Evolutionary conservation across 2,888 invertebrate species (phyloP).

Genomic region (Dryobota labecula): DNA sequence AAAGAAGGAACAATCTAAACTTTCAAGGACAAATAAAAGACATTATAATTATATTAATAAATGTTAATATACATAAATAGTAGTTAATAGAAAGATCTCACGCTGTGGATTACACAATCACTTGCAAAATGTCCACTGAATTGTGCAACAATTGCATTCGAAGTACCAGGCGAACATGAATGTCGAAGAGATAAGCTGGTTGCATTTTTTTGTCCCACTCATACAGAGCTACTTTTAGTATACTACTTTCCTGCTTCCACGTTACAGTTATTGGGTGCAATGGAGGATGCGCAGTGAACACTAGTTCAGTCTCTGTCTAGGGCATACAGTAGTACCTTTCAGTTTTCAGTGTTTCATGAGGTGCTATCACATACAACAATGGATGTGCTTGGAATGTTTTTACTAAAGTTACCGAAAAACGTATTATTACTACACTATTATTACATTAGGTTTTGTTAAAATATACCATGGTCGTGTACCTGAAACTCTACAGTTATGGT

Average conservation of each 20-base stretch:
- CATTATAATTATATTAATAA: background rate
- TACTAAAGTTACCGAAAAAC: background rate
- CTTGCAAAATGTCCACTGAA: conserved; percentile 18
- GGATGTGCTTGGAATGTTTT: conserved; percentile 10
- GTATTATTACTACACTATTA: no score
- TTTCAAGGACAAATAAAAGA: background rate
- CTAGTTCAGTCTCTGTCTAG: conserved; percentile 45
- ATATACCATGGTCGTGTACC: background rate
- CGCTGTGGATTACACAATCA: no score
- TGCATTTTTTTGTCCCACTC: conserved; percentile 46
- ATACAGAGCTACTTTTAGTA: background rate
- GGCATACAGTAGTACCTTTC: conserved; percentile 9
- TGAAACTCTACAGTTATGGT: background rate
- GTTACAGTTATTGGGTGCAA: conserved; percentile 33
- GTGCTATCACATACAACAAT: conserved; percentile 5
- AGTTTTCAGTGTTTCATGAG: conserved; percentile 28
- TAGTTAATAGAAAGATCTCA: background rate
- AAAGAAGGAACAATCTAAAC: no score
- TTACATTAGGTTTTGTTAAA: background rate
- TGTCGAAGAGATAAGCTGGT: conserved; percentile 25
- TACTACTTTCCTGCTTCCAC: conserved; percentile 45
- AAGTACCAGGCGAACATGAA: conserved; percentile 46
- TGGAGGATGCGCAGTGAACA: conserved; percentile 34
- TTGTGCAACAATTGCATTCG: conserved; percentile 43
- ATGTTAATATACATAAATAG: background rate